Percentiles rank a stretch among this genome's conserved stretches.
phyloP scores from a whole-genome alignment of 2,113 vertebrate species.

The Motacilla tschutschensis region DNA sequence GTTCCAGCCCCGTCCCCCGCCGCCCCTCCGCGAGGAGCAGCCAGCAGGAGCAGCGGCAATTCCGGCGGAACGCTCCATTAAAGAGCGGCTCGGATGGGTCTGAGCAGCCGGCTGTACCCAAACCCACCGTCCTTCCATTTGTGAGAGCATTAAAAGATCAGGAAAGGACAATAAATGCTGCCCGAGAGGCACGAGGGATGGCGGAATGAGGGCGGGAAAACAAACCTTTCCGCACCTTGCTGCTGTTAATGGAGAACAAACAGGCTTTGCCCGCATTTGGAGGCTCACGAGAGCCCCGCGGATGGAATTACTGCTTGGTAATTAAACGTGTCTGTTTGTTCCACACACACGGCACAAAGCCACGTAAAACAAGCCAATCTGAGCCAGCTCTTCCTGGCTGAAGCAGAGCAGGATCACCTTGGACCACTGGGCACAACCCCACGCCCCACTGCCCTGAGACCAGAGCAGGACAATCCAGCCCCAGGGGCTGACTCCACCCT shows the following conservation, averaged over 20 bases:
- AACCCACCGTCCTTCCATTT: not conserved
- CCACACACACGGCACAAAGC: not conserved
- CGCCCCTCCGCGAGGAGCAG: not conserved
- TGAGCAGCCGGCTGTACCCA: not conserved
- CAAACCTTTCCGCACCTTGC: constrained; percentile 2
- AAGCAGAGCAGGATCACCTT: not conserved
- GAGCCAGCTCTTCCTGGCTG: not conserved
- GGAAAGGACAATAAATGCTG: not conserved
- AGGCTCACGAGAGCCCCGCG: not conserved
- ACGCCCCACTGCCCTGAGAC: rapidly evolving
- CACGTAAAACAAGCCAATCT: not conserved
- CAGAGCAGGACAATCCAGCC: rapidly evolving
- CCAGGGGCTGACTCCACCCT: rapidly evolving
- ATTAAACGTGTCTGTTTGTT: not conserved
- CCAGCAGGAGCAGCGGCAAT: not conserved
- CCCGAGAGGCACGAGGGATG: not conserved
- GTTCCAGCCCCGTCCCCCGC: not conserved
- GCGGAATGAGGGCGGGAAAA: not conserved
- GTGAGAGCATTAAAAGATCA: not conserved
- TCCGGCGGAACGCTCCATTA: not conserved
- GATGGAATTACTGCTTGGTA: not conserved
- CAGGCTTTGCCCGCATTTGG: rapidly evolving
- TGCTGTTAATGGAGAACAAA: not conserved
- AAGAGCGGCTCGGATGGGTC: not conserved
- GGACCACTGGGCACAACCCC: not conserved